Percentiles rank a stretch among this genome's conserved stretches.
Conservation (phyloP, 2,888 invertebrate genomes). For the Sacculina carcini region DNA sequence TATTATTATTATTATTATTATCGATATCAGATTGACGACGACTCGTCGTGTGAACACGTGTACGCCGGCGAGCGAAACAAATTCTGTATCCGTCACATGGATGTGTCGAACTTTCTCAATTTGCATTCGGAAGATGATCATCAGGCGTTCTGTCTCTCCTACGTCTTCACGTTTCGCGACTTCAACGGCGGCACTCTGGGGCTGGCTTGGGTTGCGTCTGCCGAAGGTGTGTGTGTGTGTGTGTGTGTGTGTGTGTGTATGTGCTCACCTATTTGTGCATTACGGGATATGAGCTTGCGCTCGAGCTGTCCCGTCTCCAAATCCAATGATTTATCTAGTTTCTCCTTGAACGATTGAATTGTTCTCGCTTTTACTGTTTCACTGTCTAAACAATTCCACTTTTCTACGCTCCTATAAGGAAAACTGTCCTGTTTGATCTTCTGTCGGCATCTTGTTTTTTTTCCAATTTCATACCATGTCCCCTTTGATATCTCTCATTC, state of each 20-base stretch:
- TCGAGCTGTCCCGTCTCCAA: too few species aligned
- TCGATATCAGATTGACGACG: conserved; percentile 60
- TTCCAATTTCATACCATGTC: too few species aligned
- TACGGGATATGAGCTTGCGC: too few species aligned
- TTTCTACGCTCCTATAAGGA: too few species aligned
- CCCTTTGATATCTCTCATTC: too few species aligned
- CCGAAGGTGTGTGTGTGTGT: conserved; percentile 37
- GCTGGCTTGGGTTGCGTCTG: conserved; percentile 95
- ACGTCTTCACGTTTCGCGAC: conserved; percentile 72
- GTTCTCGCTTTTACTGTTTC: too few species aligned
- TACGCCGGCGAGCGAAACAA: conserved; percentile 43
- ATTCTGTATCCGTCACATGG: conserved; percentile 88
- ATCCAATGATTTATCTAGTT: too few species aligned
- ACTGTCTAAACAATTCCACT: too few species aligned
- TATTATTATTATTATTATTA: conserved; percentile 13
- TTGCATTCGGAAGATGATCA: conserved; percentile 90
- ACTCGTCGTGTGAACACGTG: conserved; percentile 41
- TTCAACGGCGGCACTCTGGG: conserved; percentile 95
- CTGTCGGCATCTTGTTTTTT: too few species aligned
- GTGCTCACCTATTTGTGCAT: background rate
- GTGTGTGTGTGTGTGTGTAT: background rate
- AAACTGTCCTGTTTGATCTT: too few species aligned
- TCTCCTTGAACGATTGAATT: too few species aligned
- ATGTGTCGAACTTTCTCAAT: conserved; percentile 95
- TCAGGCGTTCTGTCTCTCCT: conserved; percentile 96